Conservation (phyloP, 1,140 invertebrate genomes). For the Hycleus phaleratus region DNA sequence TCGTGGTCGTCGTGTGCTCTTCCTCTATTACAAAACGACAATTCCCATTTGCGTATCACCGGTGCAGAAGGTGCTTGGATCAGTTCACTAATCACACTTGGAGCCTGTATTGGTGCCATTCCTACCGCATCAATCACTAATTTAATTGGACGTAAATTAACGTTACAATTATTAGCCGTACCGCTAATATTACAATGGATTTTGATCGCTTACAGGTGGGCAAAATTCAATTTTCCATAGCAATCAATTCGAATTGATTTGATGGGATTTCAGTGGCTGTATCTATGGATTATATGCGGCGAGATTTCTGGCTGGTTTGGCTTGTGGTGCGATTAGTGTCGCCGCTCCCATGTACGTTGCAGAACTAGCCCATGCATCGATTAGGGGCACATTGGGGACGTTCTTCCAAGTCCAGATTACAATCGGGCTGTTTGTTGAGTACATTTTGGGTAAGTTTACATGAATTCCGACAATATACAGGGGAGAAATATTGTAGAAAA, state of each 20-base stretch:
- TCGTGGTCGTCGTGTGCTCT: conserved; percentile 51
- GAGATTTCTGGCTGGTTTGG: conserved; percentile 56
- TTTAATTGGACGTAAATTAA: conserved; percentile 56
- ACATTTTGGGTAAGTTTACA: conserved; percentile 48
- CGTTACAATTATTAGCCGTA: conserved; percentile 48
- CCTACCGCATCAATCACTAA: conserved; percentile 54
- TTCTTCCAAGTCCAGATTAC: conserved; percentile 61
- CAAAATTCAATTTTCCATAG: conserved; percentile 1
- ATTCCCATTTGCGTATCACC: conserved; percentile 5
- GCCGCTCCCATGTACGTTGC: conserved; percentile 55
- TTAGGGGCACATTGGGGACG: conserved; percentile 55
- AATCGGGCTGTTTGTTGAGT: conserved; percentile 55
- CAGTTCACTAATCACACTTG: conserved; percentile 47
- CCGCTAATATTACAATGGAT: conserved; percentile 56
- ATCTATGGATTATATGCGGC: conserved; percentile 49
- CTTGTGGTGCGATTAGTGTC: conserved; percentile 55
- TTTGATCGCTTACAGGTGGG: conserved; percentile 48
- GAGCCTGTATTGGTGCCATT: conserved; percentile 48
- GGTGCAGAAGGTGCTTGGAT: conserved; percentile 47
- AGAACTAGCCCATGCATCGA: conserved; percentile 56
- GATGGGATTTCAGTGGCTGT: conserved; percentile 25
- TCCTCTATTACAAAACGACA: conserved; percentile 32
- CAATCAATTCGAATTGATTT: neutral
- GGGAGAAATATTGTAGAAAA: neutral
- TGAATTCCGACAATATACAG: too few relatives aligned